Conservation (phyloP, 2,888 invertebrate species). For the Drosophila prolongata region DNA sequence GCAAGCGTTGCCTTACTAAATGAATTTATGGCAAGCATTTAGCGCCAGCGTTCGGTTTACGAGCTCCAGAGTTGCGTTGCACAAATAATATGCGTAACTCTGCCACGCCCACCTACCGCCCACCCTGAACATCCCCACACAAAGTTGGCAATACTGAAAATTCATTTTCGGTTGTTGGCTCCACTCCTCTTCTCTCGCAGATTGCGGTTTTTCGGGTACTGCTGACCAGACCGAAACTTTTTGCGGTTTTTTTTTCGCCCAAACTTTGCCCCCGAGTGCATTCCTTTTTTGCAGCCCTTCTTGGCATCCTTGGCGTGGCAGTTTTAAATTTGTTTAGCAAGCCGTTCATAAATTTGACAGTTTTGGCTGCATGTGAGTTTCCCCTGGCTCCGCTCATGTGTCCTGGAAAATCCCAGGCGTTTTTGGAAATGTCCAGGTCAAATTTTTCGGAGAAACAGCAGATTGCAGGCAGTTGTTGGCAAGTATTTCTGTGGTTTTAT, state of each 20-base stretch:
- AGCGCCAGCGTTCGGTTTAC: constrained; percentile 36
- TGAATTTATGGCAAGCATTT: constrained; percentile 75
- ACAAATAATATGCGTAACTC: constrained; percentile 73
- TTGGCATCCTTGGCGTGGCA: constrained; percentile 41
- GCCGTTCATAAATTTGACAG: constrained; percentile 79
- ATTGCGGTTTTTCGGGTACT: constrained; percentile 15
- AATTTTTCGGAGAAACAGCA: constrained; percentile 14
- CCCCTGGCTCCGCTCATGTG: constrained; percentile 2
- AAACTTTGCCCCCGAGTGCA: constrained; percentile 48
- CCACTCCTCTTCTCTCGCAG: constrained; percentile 21
- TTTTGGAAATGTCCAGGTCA: constrained; percentile 22
- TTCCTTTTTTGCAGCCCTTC: not conserved
- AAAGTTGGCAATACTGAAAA: constrained; percentile 78
- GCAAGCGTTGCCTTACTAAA: constrained; percentile 73
- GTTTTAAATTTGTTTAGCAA: constrained; percentile 64
- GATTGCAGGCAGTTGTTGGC: constrained; percentile 55
- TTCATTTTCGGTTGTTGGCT: constrained; percentile 65
- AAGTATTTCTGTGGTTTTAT: constrained; percentile 73
- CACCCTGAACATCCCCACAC: constrained; percentile 48
- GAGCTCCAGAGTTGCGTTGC: constrained; percentile 12
- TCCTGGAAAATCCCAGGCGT: constrained; percentile 16
- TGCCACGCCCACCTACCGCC: constrained; percentile 19
- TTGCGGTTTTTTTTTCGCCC: constrained; percentile 37
- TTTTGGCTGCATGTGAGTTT: constrained; percentile 59
- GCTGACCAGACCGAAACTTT: constrained; percentile 39